Evolutionary conservation across 2,797 vertebrate genomes (phyloP).

Genomic region (Molossus alvarezi): DNA sequence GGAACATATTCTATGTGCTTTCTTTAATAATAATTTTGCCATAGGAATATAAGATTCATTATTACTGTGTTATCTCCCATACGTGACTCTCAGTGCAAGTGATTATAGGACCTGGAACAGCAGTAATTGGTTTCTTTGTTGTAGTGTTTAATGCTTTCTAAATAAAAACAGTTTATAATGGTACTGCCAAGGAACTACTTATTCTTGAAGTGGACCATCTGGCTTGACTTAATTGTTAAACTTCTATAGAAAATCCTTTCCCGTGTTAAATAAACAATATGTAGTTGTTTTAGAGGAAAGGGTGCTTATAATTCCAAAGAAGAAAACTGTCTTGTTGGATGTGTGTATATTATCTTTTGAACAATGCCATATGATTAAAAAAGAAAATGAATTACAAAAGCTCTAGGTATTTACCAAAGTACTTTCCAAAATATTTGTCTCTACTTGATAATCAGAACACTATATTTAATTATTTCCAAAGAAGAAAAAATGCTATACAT

Average conservation of each 20-base stretch:
- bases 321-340: neutral
- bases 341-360: neutral
- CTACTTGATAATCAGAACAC: neutral
- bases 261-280: constrained; percentile 73
- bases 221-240: constrained; percentile 84
- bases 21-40: constrained; percentile 48
- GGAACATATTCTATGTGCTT: constrained; percentile 14
- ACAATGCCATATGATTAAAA: neutral
- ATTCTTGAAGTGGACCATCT: constrained; percentile 78
- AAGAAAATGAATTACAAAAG: constrained; percentile 27
- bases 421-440: neutral
- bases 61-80: neutral
- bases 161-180: constrained; percentile 82
- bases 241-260: constrained; percentile 80
- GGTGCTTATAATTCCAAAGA: neutral
- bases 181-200: constrained; percentile 71
- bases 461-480: constrained; percentile 35
- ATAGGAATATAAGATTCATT: constrained; percentile 21
- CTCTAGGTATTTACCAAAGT: neutral
- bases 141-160: constrained; percentile 75
- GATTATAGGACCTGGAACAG: constrained; percentile 68
- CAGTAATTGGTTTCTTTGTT: constrained; percentile 76
- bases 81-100: constrained; percentile 50
- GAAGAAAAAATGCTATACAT: constrained; percentile 13
- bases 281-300: constrained; percentile 55